Conservation (phyloP, 2,113 vertebrate species). For the Pelobates fuscus region DNA sequence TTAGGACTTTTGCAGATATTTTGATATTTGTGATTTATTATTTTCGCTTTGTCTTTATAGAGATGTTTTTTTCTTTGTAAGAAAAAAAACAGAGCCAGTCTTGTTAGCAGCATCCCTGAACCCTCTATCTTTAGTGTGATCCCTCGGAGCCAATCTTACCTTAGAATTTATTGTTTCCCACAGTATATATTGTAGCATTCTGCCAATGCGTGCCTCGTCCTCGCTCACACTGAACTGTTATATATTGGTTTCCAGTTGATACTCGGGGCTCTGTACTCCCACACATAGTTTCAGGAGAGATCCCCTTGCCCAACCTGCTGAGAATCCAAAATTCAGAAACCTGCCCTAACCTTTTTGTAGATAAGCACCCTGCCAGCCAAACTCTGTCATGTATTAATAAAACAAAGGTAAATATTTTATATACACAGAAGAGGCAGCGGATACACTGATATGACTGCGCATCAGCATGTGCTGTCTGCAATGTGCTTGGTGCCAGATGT, state of each 20-base stretch:
- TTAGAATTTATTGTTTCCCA: background rate
- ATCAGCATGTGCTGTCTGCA: constrained; percentile 28
- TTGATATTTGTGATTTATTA: no score
- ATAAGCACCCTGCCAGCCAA: constrained; percentile 17
- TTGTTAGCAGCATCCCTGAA: no score
- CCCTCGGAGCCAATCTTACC: background rate
- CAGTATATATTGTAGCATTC: background rate
- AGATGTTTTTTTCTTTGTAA: background rate
- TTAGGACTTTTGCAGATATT: no score
- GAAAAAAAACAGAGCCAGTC: background rate
- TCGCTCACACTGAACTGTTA: background rate
- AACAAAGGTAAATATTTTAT: constrained; percentile 45
- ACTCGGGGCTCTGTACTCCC: background rate
- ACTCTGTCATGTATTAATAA: constrained; percentile 48
- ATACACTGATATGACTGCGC: constrained; percentile 26
- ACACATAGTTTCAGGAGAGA: constrained; percentile 2
- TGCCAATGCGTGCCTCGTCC: background rate
- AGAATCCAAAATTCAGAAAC: background rate
- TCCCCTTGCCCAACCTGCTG: background rate
- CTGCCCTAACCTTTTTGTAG: constrained; percentile 8
- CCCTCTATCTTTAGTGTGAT: background rate
- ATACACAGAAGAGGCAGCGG: constrained; percentile 11
- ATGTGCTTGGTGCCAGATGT: constrained; percentile 18
- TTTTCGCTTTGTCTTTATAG: no score
- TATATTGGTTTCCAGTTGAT: background rate